Base-by-base conservation (phyloP, 2,797 vertebrate species). In the Hemibagrus guttatus region DNA sequence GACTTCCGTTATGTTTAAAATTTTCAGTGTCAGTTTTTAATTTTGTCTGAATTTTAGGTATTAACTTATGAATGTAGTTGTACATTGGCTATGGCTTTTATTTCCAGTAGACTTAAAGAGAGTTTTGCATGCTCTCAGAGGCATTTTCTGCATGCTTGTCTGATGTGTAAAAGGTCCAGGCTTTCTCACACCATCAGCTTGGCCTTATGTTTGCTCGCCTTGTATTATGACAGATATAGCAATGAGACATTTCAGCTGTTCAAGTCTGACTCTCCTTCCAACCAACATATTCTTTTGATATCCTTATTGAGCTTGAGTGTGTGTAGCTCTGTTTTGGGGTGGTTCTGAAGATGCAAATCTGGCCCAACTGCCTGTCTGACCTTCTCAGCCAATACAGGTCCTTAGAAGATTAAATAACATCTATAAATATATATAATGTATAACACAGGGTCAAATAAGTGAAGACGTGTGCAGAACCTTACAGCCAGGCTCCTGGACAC, bases 191-290 rank as follows among this genome's bases (percentile, higher is more conserved):
- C 63, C 85, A 82, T 84, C 83, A 84, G 86, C 87, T 85, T 88
- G 59, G 54, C 84, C 89, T 89, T 86, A 87, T 85, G 85, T 87
- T 88, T 91, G 92, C 92, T 87, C 86, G 90, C 89, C 86, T 93
- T 93, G 85, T 91, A 90, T 92, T 88, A 86, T 88, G 90, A 93
- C 96, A 97, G 96, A 97, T 97, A 97, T 97, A 97, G 97, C 94
- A 95, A 92, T 95, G 92, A 95, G 93, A 92, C 92, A 93, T 94
- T 93, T 93, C 93, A 92, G 92, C 92, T 95, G 94, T 93, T 94
- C 93, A 92, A 95, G 95, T 95, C 91, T 89, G 93, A 95, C 93
- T 94, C 89, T 93, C 94, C 92, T 94, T 93, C 93, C 91, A 90
- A 93, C 93, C 91, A 79, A 84, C 93, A 93, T 93, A 95, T 95